Evolutionary conservation across 1,140 invertebrate genomes (phyloP), one percentile per base, ranked within the genome.

Genomic region (Coptotermes formosanus): DNA sequence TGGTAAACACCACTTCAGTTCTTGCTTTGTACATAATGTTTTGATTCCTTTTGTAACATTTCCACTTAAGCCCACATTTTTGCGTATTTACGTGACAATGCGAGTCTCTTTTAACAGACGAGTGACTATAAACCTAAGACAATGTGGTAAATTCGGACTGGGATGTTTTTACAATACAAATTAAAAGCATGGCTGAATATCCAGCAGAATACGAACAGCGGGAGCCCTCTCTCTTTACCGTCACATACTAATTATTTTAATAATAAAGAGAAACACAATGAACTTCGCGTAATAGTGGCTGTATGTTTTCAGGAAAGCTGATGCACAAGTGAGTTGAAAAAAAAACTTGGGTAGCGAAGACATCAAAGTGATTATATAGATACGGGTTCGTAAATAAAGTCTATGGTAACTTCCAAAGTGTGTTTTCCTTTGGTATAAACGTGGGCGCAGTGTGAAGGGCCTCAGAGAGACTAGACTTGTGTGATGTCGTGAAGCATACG

Each of bases 311-410:
- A 75, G 64, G 64, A 75, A 75, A 75, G 64, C n/a, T 30, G 64
- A 75, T 75, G 64, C 64, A 75, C 16, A 9, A 75, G 64, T 75
- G 64, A 75, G n/a, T 25, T 75, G 64, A n/a, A 75, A 25, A 38
- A n/a, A 75, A 75, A 75, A 75, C 64, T 75, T 75, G 25, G 64
- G 64, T 75, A 75, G 64, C 64, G 64, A 75, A 75, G 25, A 75
- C 64, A 75, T 75, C 64, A 75, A 75, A 75, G 64, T 75, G 64
- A 75, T 75, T 75, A 75, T 75, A 75, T 75, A 75, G 64, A 75
- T 75, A 75, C 25, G 64, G 64, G 64, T 75, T 75, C 64, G 64
- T 75, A 75, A 75, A 75, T 75, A 75, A 75, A 75, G 64, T 75
- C 25, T 75, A 75, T 75, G 64, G 64, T 75, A 75, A 75, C 64